Evolutionary conservation across 2,113 vertebrate genomes (phyloP).

Genomic region (Nothocercus nigrocapillus): DNA sequence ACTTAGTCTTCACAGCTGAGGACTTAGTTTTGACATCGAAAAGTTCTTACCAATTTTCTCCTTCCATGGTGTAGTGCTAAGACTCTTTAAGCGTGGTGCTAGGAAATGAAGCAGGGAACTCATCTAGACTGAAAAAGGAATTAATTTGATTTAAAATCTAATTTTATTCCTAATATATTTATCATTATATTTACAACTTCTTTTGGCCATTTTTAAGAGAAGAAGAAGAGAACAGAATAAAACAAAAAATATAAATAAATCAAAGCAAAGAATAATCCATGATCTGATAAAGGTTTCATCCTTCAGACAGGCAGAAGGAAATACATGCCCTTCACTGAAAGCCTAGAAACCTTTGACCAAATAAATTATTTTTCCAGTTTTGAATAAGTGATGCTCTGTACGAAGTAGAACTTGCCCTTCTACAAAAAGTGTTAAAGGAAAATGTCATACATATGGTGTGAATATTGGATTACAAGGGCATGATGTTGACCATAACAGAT

Average conservation of each 20-base stretch:
- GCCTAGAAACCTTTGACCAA: constrained; percentile 62
- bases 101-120: background rate
- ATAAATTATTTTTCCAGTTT: constrained; percentile 78
- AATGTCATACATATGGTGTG: constrained; percentile 64
- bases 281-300: background rate
- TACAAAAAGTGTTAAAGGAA: constrained; percentile 78
- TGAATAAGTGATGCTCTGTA: constrained; percentile 77
- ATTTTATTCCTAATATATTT: background rate
- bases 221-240: background rate
- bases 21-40: background rate
- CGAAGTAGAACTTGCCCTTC: constrained; percentile 79
- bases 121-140: background rate
- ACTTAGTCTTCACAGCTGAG: background rate
- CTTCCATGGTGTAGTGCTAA: background rate
- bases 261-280: background rate
- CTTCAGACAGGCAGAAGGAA: constrained; percentile 29
- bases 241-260: background rate
- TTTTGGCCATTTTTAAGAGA: background rate
- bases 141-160: no score
- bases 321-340: constrained; percentile 46
- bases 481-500: constrained; percentile 74
- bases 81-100: background rate
- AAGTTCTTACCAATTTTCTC: background rate
- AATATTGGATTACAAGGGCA: constrained; percentile 69
- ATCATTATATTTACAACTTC: background rate